These are phyloP conservation scores for Hymenopus coronatus DNA, from an alignment of 2,888 invertebrate species.

Conservation along the genomic window DNA sequence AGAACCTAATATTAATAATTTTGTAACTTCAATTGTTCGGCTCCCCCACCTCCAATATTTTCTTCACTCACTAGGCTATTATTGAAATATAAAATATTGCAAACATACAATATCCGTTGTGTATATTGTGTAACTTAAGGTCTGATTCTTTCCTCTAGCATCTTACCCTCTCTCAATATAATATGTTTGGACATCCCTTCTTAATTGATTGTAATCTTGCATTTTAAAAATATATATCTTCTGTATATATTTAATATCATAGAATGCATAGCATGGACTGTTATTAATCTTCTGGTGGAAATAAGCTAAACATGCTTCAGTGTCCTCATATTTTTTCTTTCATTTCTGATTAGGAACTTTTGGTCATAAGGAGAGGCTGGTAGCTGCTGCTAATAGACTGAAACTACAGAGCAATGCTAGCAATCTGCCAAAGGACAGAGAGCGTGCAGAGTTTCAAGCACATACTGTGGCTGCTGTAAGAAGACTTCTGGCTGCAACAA, in stretches of 20 bases:
- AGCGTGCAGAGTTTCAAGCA: constrained; percentile 32
- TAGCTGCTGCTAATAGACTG: constrained; percentile 2
- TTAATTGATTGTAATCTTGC: neutral
- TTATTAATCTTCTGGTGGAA: neutral
- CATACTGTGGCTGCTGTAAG: constrained; percentile 39
- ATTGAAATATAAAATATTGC: too few relatives aligned
- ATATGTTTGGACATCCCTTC: too few relatives aligned
- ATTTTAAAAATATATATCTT: neutral
- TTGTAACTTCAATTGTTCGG: too few relatives aligned
- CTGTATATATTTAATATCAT: neutral
- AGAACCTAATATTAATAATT: too few relatives aligned
- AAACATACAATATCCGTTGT: too few relatives aligned
- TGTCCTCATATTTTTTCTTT: neutral
- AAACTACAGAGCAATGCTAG: constrained; percentile 4
- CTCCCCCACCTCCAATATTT: too few relatives aligned
- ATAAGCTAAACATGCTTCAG: neutral
- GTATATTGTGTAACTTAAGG: too few relatives aligned
- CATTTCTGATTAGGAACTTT: neutral
- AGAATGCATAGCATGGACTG: neutral
- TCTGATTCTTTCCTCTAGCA: too few relatives aligned
- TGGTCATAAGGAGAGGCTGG: constrained; percentile 8
- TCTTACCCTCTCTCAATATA: too few relatives aligned
- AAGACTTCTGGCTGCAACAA: constrained; percentile 38
- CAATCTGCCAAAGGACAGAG: constrained; percentile 10
- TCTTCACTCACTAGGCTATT: too few relatives aligned